A percentile compares a stretch with the other conserved stretches of the same genome.
Conservation (phyloP, 2,113 vertebrate species). For the Oxygymnocypris stewartii region DNA sequence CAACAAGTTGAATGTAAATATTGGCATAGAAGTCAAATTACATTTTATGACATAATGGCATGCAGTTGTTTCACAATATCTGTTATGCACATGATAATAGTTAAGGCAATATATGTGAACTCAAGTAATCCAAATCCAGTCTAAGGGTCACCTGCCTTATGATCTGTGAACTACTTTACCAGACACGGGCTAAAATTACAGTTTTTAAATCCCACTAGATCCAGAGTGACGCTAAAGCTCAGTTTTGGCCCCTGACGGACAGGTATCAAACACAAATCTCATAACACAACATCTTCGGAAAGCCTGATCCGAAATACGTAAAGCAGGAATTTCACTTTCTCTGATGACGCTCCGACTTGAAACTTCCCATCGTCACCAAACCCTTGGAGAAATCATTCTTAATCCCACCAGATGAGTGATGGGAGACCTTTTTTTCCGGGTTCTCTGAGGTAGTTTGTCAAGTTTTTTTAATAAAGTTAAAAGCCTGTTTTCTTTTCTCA, state of each 20-base stretch:
- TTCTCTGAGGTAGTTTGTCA: not conserved
- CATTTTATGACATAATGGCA: not conserved
- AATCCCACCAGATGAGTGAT: constrained; percentile 33
- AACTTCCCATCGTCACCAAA: constrained; percentile 17
- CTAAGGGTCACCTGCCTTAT: constrained; percentile 11
- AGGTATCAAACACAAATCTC: constrained; percentile 27
- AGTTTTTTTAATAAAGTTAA: not conserved
- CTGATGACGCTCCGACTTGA: constrained; percentile 8
- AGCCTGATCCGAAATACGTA: constrained; percentile 28
- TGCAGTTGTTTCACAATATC: constrained; percentile 11
- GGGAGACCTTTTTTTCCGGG: not conserved
- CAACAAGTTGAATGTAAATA: constrained; percentile 14
- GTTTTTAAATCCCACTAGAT: constrained; percentile 34
- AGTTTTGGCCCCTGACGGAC: not conserved
- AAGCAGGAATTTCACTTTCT: constrained; percentile 23
- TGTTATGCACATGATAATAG: constrained; percentile 22
- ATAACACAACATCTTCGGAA: not conserved
- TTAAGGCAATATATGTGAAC: not conserved
- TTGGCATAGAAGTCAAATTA: not conserved
- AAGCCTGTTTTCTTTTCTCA: constrained; percentile 26
- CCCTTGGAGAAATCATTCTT: constrained; percentile 36
- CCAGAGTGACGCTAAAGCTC: not conserved
- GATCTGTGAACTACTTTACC: constrained; percentile 41
- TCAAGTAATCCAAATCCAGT: constrained; percentile 6
- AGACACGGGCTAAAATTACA: constrained; percentile 37